Evolutionary conservation across 1,140 invertebrate species (phyloP).

Genomic region (Ylistrum balloti): DNA sequence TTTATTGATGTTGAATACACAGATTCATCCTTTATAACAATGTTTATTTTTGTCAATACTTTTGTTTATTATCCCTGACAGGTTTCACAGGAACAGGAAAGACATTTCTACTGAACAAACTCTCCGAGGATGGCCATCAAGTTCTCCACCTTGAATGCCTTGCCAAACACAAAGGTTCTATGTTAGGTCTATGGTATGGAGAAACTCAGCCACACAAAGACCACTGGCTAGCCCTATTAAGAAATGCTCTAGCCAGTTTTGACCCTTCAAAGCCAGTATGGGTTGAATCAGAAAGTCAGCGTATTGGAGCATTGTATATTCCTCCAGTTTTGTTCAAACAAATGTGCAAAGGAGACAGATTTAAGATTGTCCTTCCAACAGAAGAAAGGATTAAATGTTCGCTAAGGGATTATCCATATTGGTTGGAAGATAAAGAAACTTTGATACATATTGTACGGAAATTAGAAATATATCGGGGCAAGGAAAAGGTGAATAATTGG

Average conservation of each 20-base stretch:
- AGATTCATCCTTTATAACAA: no score
- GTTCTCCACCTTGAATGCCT: conserved; percentile 71
- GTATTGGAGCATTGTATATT: conserved; percentile 66
- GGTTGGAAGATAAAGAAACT: conserved; percentile 64
- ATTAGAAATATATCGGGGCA: conserved; percentile 56
- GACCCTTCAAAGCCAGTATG: conserved; percentile 65
- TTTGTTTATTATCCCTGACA: conserved; percentile 41
- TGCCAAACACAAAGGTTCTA: conserved; percentile 72
- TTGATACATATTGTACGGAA: conserved; percentile 58
- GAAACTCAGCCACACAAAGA: conserved; percentile 71
- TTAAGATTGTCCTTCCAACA: conserved; percentile 64
- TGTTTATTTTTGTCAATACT: no score
- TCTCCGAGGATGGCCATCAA: conserved; percentile 65
- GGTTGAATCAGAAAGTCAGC: conserved; percentile 72
- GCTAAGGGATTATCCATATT: conserved; percentile 67
- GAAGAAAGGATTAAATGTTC: conserved; percentile 70
- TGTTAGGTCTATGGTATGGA: conserved; percentile 67
- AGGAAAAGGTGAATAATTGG: conserved; percentile 62
- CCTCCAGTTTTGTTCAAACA: conserved; percentile 63
- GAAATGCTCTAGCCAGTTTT: conserved; percentile 58
- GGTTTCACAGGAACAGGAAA: conserved; percentile 73
- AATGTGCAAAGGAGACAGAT: conserved; percentile 61
- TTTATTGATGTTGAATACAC: no score
- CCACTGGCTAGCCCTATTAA: conserved; percentile 64
- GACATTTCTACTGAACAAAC: conserved; percentile 62